Base-by-base conservation (phyloP, 1,140 invertebrate species). In the Neotoxoptera formosana region DNA sequence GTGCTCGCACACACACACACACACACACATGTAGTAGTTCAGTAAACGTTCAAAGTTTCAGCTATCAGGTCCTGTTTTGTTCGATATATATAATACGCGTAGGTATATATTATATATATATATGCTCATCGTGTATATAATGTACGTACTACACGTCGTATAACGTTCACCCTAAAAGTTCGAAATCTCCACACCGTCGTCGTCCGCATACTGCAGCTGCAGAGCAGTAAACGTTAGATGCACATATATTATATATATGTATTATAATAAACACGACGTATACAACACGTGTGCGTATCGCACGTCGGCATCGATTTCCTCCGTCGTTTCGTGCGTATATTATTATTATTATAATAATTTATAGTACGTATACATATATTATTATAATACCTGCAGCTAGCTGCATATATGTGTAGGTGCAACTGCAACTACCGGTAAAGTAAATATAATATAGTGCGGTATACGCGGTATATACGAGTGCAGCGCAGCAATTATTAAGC, bases 41-140 rank as follows among this genome's bases (percentile, higher is more conserved):
- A 20, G 87, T 56, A 36, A 56, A 89, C 34, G 48, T 36, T 34
- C 88, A 41, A 89, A 89, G 88, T 89, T 89, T 89, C 8, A 25
- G 88, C 23, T 76, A 76, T 76, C 60, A 76, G 30, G 14, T 17
- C 7, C 60, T 76, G n/a, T 76, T 76, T 76, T 76, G 60, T 76
- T 76, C 60, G n/a, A 76, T 20, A 14, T 67, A 67, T 67, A n/a
- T 41, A 41, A 41, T 41, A 41, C 41, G 41, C n/a, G n/a, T n/a
- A n/a, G n/a, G n/a, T n/a, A n/a, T 41, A 41, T 41, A 41, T 41
- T 41, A 11, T 67, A 8, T 84, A 8, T 36, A 20, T 81, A 6
- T 83, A 25, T 76, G 30, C 30, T 1, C 21, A 20, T 23, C 21
- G 34, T 23, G 76, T 2, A 34, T 23, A 7, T 83, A 83, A n/a